Base-by-base conservation (phyloP, 2,888 invertebrate genomes). In the Drosophila siamana region DNA sequence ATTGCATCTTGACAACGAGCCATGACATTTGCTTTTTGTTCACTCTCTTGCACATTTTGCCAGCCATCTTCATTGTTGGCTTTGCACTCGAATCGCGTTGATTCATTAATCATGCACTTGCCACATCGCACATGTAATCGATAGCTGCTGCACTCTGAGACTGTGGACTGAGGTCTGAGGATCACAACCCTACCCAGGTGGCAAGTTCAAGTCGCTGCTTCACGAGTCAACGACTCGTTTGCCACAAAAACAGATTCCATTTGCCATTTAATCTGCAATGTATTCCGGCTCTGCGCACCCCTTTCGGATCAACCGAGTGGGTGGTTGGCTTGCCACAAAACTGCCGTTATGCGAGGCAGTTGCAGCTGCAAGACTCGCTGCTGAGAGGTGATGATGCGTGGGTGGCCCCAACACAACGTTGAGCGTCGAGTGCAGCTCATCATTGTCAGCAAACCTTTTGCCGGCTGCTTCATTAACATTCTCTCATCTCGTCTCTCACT, bases 401-500 rank as follows among this genome's bases (percentile, higher is more conserved):
- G 67, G 72, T 69, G 72, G 66, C 61, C 65, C 6, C 26, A n/a
- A n/a, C 26, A 7, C 26, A 3, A 43, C 16, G 7, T 7, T n/a
- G 36, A 26, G 40, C 8, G 26, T 16, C 41, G 41, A 52, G 19
- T 30, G 54, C 46, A 43, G 54, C 46, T 67, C 74, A 61, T 69
- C 63, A 43, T 56, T 61, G 43, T 57, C 55, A 38, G 16, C 36
- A 16, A n/a, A 38, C 55, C 30, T 61, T 38, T n/a, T 67, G 54
- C 26, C 41, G 24, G 62, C 63, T 70, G 78, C 78, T 78, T 78
- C 78, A 78, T 78, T 78, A 78, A 78, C 78, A 80, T 80, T 72
- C 77, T 13, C 36, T 1, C 5, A n/a, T n/a, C n/a, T n/a, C n/a
- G n/a, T 9, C 9, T 9, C 3, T 0, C 9, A 9, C 11, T 11